phyloP scores from a whole-genome alignment of 1,140 invertebrate species.

The Zaprionus ghesquierei region DNA sequence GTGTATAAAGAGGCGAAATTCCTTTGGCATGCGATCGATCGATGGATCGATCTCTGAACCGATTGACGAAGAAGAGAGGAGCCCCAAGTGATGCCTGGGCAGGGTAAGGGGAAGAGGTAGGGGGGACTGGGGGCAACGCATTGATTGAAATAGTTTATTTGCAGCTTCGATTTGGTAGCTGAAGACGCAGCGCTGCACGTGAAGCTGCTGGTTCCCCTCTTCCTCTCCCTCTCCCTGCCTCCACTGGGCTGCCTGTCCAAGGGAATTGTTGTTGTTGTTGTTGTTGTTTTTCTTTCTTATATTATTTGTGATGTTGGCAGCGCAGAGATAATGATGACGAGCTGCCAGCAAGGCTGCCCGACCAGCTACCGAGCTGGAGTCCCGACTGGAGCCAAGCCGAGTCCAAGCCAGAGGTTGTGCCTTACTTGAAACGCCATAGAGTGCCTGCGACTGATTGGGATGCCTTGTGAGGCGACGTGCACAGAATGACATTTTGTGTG shows the following conservation, averaged over 20 bases:
- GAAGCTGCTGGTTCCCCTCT: neutral
- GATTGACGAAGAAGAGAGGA: neutral
- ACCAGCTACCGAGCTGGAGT: neutral
- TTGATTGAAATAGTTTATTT: slow-evolving; percentile 4
- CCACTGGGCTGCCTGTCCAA: neutral
- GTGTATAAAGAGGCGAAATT: neutral
- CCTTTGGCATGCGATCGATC: neutral
- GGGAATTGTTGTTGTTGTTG: slow-evolving; percentile 22
- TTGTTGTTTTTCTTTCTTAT: slow-evolving; percentile 58
- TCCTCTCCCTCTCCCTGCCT: neutral
- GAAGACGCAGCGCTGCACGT: neutral
- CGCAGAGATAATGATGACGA: slow-evolving; percentile 79
- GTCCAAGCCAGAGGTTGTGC: slow-evolving; percentile 45
- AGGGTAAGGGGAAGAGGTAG: too few species aligned
- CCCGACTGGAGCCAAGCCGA: neutral
- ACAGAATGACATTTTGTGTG: slow-evolving; percentile 76
- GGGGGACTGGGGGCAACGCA: neutral
- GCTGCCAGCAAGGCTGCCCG: slow-evolving; percentile 50
- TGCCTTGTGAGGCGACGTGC: slow-evolving; percentile 75
- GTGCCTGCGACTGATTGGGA: slow-evolving; percentile 75
- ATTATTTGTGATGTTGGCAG: slow-evolving; percentile 80
- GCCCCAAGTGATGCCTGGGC: neutral
- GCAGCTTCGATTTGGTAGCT: neutral
- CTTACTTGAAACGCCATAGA: slow-evolving; percentile 66
- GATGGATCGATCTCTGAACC: neutral